phyloP scores from a whole-genome alignment of 1,140 invertebrate species.

The Euura saliciscinereae region DNA sequence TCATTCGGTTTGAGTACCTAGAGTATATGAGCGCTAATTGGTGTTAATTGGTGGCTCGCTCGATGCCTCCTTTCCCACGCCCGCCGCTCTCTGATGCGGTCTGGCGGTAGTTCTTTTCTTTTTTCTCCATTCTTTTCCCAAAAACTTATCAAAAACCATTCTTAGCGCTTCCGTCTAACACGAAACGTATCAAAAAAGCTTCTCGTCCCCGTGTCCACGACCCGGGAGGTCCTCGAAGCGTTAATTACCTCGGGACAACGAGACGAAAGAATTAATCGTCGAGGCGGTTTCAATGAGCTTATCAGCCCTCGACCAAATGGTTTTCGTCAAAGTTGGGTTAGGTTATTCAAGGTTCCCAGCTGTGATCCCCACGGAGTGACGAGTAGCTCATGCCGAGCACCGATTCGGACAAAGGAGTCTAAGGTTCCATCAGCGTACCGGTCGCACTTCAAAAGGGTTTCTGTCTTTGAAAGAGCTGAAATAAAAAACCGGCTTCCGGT shows the following conservation, averaged over 20 bases:
- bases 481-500: conserved; percentile 1
- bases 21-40: conserved; percentile 52
- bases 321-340: background rate
- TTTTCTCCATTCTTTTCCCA: conserved; percentile 18
- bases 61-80: conserved; percentile 46
- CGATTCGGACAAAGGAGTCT: background rate
- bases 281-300: background rate
- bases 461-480: background rate
- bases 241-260: background rate
- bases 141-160: too few relatives aligned
- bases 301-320: too few relatives aligned
- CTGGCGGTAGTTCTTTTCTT: background rate
- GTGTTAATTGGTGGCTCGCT: conserved; percentile 50
- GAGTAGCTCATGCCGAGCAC: background rate
- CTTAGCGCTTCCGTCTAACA: too few relatives aligned
- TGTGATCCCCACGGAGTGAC: background rate
- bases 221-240: background rate
- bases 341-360: conserved; percentile 2
- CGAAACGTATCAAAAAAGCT: background rate
- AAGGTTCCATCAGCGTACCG: background rate
- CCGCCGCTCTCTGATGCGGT: conserved; percentile 31
- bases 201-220: background rate
- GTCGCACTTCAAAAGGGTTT: background rate
- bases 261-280: background rate
- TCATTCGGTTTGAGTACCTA: conserved; percentile 32